Base-by-base conservation (phyloP, 2,113 vertebrate species). In the Caracal caracal region DNA sequence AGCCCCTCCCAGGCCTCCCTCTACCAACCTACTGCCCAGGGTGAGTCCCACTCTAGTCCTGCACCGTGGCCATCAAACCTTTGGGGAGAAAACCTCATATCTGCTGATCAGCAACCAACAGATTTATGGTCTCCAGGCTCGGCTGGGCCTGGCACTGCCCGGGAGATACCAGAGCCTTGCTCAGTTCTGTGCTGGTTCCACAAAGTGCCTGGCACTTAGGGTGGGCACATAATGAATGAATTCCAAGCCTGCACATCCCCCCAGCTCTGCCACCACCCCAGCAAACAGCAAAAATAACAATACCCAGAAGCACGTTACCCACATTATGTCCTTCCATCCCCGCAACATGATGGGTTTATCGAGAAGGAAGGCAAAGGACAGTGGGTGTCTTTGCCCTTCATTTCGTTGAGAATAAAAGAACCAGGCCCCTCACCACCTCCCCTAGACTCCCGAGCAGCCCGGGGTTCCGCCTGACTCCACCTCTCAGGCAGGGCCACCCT, bases 21-120 rank as follows among this genome's bases (percentile, higher is more conserved):
- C 95, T 88, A 66, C 95, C 97, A 84, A 37, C 88, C 95, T 80
- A 15, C 33, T 59, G 61, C 40, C 83, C 20, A 76, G 0, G 33
- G 63, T 19, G 28, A 53, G n/a, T 61, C 33, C n/a, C 7, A 37
- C 10, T 28, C 7, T 1, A 13, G 43, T 2, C 56, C 85, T 28
- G 12, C 4, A 26, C 11, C 5, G 3, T n/a, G 24, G 20, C 49
- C 53, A 30, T 7, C 0, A 1, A 56, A 5, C 30, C 17, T 70
- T 43, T 12, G 0, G 10, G 49, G 35, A 75, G 30, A 59, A 66
- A 76, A 30, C 73, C 3, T 65, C 73, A 33, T 6, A 4, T 33
- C 80, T 51, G 30, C 26, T 49, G 35, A 30, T 33, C 10, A 6
- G 75, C 84, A 73, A 2, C 68, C 81, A 19, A 30, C 51, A 76